A percentile compares a stretch with the other conserved stretches of the same genome.
phyloP scores from a whole-genome alignment of 2,888 invertebrate genomes.

The Eristalis tenax region DNA sequence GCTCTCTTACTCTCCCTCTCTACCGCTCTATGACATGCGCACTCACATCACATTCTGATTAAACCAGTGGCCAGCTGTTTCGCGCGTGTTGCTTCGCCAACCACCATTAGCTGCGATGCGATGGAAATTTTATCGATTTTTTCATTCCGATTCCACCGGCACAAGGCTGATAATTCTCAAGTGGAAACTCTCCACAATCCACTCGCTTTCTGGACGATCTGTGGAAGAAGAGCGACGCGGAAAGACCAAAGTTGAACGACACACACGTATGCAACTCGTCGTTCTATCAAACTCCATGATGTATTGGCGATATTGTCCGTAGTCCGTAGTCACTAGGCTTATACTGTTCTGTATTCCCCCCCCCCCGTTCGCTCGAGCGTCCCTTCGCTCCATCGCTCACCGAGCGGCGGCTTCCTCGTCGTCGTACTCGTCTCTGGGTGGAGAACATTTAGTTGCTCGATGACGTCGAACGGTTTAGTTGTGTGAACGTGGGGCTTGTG shows the following conservation, averaged over 20 bases:
- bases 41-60: not conserved
- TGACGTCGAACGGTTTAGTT: conserved; percentile 42
- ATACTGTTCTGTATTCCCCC: not conserved
- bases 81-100: conserved; percentile 19
- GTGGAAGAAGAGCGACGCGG: not conserved
- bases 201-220: conserved; percentile 1
- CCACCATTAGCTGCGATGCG: not conserved
- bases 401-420: not conserved
- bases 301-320: not conserved
- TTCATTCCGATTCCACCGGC: not conserved
- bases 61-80: conserved; percentile 18
- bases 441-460: conserved; percentile 49
- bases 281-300: not conserved
- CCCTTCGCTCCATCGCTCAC: not conserved
- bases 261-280: not conserved
- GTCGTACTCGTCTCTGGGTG: not conserved
- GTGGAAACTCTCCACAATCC: not conserved
- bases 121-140: not conserved
- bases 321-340: not conserved
- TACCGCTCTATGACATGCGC: conserved; percentile 30
- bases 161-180: conserved; percentile 8
- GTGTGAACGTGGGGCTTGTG: conserved; percentile 7
- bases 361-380: not conserved
- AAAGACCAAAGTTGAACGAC: not conserved
- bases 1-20: not conserved